A percentile compares a stretch with the other conserved stretches of the same genome.
Conservation (phyloP, 2,888 invertebrate genomes). For the Chironomus riparius region DNA sequence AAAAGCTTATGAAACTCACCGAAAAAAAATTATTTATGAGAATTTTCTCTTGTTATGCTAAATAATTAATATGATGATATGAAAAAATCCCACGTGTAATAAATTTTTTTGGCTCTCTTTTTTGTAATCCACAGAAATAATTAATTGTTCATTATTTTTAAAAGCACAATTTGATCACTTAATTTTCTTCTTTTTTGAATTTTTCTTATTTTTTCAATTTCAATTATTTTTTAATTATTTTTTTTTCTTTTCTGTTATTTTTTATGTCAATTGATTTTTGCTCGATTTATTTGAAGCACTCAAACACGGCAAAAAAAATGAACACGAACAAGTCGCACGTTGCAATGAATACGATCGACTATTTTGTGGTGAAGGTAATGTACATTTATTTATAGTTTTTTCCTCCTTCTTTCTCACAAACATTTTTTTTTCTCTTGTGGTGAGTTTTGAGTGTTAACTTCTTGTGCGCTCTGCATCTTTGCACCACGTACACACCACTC, state of each 20-base stretch:
- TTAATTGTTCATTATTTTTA: too few relatives aligned
- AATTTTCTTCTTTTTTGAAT: neutral
- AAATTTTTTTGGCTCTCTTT: too few relatives aligned
- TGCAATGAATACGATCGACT: conserved; percentile 7
- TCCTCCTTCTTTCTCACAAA: neutral
- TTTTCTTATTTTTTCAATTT: too few relatives aligned
- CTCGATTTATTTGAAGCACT: neutral
- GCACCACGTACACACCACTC: too few relatives aligned
- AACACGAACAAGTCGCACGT: conserved; percentile 1
- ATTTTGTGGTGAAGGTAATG: conserved; percentile 5
- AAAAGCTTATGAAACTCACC: too few relatives aligned
- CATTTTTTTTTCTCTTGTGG: neutral
- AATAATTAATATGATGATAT: too few relatives aligned
- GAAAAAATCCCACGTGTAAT: too few relatives aligned
- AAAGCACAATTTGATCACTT: too few relatives aligned
- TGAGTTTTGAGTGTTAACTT: neutral
- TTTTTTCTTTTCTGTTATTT: neutral
- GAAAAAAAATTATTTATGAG: too few relatives aligned
- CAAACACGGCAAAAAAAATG: neutral
- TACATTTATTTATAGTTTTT: conserved; percentile 23
- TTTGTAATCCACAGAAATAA: too few relatives aligned
- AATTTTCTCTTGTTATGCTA: too few relatives aligned
- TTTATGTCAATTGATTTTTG: neutral
- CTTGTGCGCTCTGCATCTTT: neutral
- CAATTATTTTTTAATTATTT: neutral